Percentiles rank a stretch among this genome's conserved stretches.
Conservation (phyloP, 2,888 invertebrate genomes). For the Amaurobius ferox region DNA sequence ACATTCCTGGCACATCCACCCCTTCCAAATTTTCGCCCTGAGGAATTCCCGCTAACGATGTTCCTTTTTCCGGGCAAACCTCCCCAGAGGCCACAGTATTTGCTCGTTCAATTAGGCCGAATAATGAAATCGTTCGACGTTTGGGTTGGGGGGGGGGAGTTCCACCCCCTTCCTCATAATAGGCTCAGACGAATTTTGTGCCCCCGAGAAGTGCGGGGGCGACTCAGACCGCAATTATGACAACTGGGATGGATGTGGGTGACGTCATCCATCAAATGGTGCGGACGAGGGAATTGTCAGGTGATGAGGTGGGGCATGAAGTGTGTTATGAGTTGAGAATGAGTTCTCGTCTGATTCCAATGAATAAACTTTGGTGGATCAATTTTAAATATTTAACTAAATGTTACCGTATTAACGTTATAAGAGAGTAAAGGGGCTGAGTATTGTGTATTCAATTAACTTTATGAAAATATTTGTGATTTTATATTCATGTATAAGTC, state of each 20-base stretch:
- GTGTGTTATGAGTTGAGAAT: not conserved
- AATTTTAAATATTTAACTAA: too few species aligned
- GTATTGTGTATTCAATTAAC: too few species aligned
- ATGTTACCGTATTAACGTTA: too few species aligned
- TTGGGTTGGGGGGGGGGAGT: conserved; percentile 34
- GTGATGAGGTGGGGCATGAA: not conserved
- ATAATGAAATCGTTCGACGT: conserved; percentile 73
- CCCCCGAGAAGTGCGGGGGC: not conserved
- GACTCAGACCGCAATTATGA: conserved; percentile 11
- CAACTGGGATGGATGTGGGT: conserved; percentile 5
- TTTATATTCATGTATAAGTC: too few species aligned
- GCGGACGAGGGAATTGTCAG: conserved; percentile 12
- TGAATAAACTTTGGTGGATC: too few species aligned
- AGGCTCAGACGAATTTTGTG: conserved; percentile 40
- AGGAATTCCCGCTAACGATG: conserved; percentile 64
- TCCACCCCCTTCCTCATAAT: conserved; percentile 35
- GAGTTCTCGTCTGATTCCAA: too few species aligned
- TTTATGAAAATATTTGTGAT: too few species aligned
- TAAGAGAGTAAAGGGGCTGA: too few species aligned
- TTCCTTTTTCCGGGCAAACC: conserved; percentile 42
- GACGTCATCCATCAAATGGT: conserved; percentile 6
- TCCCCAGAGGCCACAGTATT: conserved; percentile 63
- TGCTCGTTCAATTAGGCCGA: conserved; percentile 73
- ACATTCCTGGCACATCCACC: not conserved
- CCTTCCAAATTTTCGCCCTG: conserved; percentile 28